phyloP scores from a whole-genome alignment of 1,140 invertebrate species.

The Ips nitidus region DNA sequence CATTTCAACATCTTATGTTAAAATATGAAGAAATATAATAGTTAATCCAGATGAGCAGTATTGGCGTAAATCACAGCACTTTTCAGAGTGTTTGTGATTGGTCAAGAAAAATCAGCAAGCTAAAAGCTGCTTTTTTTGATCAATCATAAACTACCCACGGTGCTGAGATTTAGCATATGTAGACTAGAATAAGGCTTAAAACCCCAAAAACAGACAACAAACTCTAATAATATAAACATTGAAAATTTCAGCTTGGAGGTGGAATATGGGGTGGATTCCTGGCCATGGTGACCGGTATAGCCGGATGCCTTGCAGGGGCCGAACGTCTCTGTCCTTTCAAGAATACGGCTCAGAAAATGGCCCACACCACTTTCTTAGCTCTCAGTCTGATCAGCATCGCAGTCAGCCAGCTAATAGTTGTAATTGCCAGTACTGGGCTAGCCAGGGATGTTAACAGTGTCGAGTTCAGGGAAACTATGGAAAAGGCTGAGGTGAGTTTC shows the following conservation, averaged over 20 bases:
- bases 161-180: too few relatives aligned
- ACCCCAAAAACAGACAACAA: too few relatives aligned
- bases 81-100: too few relatives aligned
- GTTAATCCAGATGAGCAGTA: too few relatives aligned
- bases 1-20: too few relatives aligned
- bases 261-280: conserved; percentile 64
- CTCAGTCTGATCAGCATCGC: conserved; percentile 59
- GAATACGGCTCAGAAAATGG: conserved; percentile 50
- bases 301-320: conserved; percentile 60
- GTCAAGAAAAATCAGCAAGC: too few relatives aligned
- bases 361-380: conserved; percentile 61
- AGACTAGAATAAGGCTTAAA: too few relatives aligned
- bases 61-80: too few relatives aligned
- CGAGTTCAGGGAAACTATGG: conserved; percentile 28
- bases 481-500: conserved; percentile 33
- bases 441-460: conserved; percentile 55
- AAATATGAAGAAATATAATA: too few relatives aligned
- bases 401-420: conserved; percentile 60
- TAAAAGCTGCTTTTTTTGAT: too few relatives aligned
- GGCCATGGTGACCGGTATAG: conserved; percentile 58
- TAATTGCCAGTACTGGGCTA: conserved; percentile 61
- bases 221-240: too few relatives aligned
- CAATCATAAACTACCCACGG: too few relatives aligned
- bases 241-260: conserved; percentile 53
- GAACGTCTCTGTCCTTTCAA: conserved; percentile 59